Evolutionary conservation across 1,140 invertebrate genomes (phyloP).

Genomic region (Cardiocondyla obscurior): DNA sequence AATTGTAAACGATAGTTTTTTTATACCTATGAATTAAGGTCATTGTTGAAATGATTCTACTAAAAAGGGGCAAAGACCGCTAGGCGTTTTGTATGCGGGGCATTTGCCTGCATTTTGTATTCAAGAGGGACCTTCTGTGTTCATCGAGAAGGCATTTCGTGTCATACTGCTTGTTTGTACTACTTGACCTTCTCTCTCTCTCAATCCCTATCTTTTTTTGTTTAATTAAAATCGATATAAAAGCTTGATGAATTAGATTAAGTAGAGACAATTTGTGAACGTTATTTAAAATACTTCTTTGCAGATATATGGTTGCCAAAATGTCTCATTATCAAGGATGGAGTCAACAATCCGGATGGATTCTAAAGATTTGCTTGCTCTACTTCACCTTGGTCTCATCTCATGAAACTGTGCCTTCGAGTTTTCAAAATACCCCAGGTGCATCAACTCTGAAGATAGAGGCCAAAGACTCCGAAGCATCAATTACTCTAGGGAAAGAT

Average conservation of each 20-base stretch:
- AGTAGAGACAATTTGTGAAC: neutral
- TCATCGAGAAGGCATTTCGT: conserved; percentile 37
- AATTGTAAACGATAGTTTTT: neutral
- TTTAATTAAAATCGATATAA: conserved; percentile 1
- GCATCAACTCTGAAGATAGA: conserved; percentile 62
- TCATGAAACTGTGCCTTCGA: conserved; percentile 1
- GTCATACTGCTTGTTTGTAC: conserved; percentile 11
- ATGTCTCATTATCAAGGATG: neutral
- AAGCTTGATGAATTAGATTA: no score
- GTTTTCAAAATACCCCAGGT: conserved; percentile 35
- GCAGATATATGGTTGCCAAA: neutral
- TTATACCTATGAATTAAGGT: conserved; percentile 29
- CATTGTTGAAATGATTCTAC: conserved; percentile 15
- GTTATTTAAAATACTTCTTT: neutral
- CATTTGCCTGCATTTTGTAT: conserved; percentile 61
- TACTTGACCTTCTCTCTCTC: conserved; percentile 15
- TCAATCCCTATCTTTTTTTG: no score
- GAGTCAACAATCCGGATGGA: neutral
- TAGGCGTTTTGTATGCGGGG: conserved; percentile 71
- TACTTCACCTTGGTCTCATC: neutral
- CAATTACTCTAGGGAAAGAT: conserved; percentile 32
- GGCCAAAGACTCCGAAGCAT: conserved; percentile 52
- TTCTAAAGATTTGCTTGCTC: neutral
- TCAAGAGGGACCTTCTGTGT: conserved; percentile 50
- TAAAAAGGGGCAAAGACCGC: conserved; percentile 65